Conservation (phyloP, 2,113 vertebrate species). For the Peromyscus californicus region DNA sequence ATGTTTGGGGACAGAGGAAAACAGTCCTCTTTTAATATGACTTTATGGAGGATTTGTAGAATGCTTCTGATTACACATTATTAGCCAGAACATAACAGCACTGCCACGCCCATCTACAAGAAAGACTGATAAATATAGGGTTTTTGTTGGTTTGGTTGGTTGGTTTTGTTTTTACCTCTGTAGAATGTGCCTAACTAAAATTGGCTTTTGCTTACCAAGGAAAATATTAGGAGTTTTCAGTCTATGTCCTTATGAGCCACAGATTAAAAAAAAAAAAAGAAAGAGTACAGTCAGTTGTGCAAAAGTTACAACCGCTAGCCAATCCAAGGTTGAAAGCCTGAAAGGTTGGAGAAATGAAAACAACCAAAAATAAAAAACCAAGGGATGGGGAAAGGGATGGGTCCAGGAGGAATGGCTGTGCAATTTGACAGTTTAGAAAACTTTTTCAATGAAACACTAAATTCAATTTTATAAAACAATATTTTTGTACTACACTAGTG, state of each 20-base stretch:
- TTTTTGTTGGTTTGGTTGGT: background rate
- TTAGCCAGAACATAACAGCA: background rate
- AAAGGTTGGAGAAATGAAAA: background rate
- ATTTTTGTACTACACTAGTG: background rate
- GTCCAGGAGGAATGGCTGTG: background rate
- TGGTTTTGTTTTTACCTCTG: background rate
- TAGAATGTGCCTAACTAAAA: background rate
- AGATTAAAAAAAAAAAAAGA: background rate
- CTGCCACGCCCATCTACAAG: background rate
- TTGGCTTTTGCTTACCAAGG: background rate
- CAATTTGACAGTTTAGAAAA: constrained; percentile 37
- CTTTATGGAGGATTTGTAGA: background rate
- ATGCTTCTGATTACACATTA: background rate
- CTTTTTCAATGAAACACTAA: background rate
- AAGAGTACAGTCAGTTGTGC: background rate
- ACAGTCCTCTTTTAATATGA: background rate
- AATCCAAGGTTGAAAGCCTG: background rate
- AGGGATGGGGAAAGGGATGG: background rate
- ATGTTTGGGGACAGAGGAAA: background rate
- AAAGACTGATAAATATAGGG: background rate
- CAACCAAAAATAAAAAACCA: background rate
- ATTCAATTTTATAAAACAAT: background rate
- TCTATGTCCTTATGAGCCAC: background rate
- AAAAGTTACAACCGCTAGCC: constrained; percentile 20
- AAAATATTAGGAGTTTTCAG: background rate